These are phyloP conservation scores for Eulithis testata DNA, from an alignment of 2,888 invertebrate genomes.

Conservation along the genomic window DNA sequence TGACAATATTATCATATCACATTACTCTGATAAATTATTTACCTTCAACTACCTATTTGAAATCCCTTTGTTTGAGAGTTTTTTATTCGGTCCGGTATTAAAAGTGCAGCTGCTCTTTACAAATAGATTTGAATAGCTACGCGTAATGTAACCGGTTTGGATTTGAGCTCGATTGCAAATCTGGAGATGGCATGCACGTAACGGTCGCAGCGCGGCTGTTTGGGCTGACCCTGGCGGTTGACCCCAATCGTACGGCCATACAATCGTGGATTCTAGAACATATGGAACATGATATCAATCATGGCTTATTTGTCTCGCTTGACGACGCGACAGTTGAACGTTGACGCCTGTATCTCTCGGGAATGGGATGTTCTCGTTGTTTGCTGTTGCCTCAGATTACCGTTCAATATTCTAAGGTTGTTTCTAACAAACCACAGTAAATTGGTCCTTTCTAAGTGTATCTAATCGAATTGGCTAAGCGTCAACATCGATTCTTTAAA, in stretches of 20 bases:
- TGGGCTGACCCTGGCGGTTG: constrained; percentile 55
- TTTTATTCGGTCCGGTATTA: background rate
- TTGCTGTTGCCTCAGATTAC: background rate
- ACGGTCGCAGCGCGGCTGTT: constrained; percentile 55
- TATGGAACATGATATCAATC: constrained; percentile 42
- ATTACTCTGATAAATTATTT: background rate
- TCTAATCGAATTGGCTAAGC: no score
- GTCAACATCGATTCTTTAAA: no score
- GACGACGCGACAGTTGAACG: constrained; percentile 17
- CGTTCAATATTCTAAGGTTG: no score
- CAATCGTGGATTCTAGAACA: constrained; percentile 46
- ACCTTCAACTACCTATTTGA: background rate
- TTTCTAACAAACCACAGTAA: background rate
- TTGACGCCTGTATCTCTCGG: constrained; percentile 1
- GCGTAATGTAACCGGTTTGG: constrained; percentile 29
- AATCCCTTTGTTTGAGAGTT: background rate
- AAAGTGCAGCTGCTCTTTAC: constrained; percentile 19
- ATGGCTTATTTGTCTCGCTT: constrained; percentile 37
- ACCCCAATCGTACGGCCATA: constrained; percentile 48
- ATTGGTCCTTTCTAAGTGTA: background rate
- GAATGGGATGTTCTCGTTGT: constrained; percentile 2
- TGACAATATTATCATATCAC: background rate
- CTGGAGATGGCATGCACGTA: constrained; percentile 48
- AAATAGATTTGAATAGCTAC: constrained; percentile 20
- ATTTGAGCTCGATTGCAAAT: constrained; percentile 43